Evolutionary conservation across 1,140 invertebrate genomes (phyloP).

Genomic region (Panonychus citri): DNA sequence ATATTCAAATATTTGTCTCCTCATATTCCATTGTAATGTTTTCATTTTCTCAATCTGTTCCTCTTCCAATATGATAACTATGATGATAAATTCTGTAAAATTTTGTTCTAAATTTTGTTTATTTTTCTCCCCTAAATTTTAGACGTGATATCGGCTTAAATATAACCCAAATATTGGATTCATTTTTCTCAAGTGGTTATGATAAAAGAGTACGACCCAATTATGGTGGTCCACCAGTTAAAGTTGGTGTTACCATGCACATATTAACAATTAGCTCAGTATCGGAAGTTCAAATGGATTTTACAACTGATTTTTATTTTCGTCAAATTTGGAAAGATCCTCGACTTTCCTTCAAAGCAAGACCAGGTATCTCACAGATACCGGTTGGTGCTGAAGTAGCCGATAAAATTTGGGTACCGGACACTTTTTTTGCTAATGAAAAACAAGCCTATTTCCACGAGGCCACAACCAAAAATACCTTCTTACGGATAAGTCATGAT

Average conservation of each 20-base stretch:
- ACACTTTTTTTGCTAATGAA: conserved; percentile 92
- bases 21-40: too few species aligned
- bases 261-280: conserved; percentile 94
- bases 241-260: conserved; percentile 92
- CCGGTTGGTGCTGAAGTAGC: conserved; percentile 30
- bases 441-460: conserved; percentile 31
- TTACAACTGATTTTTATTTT: conserved; percentile 96
- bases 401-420: conserved; percentile 43
- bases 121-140: neutral
- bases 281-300: conserved; percentile 98
- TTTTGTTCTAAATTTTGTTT: too few species aligned
- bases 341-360: conserved; percentile 26
- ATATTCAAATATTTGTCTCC: too few species aligned
- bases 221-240: conserved; percentile 57
- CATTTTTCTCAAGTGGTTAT: conserved; percentile 62
- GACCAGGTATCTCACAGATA: conserved; percentile 23
- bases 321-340: conserved; percentile 94
- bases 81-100: too few species aligned
- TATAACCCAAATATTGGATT: conserved; percentile 75
- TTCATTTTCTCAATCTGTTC: too few species aligned
- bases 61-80: too few species aligned
- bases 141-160: conserved; percentile 25
- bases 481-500: conserved; percentile 26
- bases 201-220: conserved; percentile 93
- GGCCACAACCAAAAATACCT: conserved; percentile 31